Evolutionary conservation across 2,797 vertebrate species (phyloP), one percentile per base, ranked within the genome.

Genomic region (Strix occidentalis): DNA sequence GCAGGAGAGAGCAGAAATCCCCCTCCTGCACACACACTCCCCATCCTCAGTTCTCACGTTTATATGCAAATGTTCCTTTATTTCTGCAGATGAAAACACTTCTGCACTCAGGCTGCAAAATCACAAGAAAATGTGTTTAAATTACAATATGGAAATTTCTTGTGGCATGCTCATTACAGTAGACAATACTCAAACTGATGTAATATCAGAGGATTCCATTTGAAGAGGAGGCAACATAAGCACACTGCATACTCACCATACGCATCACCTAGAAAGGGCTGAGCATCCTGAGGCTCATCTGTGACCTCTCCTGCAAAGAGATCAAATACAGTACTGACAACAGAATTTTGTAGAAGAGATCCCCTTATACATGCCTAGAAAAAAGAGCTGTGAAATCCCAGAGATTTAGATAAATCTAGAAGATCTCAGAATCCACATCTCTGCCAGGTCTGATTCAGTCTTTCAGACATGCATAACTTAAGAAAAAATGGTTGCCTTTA

Each of bases 11-110:
- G 63, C 85, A 95, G 91, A 91, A 93, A 93, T 84, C 25, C 25
- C 64, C n/a, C 60, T 90, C 84, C 84, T 84, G 81, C 74, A 72
- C 48, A 50, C 66, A 82, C 41, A 31, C 31, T 71, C 54, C 64
- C 61, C 53, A 61, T 77, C 76, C 77, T 69, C 84, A 91, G 68
- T 79, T 89, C 87, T 93, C 89, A 95, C 2, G 24, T 87, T 92
- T 94, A 81, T 43, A 91, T 61, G 72, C 76, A 92, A 93, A 95
- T 57, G 33, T 61, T 86, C 46, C 54, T 93, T 91, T 92, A 78
- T 88, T 95, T 93, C 72, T 88, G 84, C 84, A 89, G 76, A 81
- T 69, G 45, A 94, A 95, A 92, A 85, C 37, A 78, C 37, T 95
- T 87, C 69, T 78, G 65, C 60, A 71, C 35, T 90, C 61, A 51